phyloP scores from a whole-genome alignment of 1,140 invertebrate genomes.

The Varroa destructor region DNA sequence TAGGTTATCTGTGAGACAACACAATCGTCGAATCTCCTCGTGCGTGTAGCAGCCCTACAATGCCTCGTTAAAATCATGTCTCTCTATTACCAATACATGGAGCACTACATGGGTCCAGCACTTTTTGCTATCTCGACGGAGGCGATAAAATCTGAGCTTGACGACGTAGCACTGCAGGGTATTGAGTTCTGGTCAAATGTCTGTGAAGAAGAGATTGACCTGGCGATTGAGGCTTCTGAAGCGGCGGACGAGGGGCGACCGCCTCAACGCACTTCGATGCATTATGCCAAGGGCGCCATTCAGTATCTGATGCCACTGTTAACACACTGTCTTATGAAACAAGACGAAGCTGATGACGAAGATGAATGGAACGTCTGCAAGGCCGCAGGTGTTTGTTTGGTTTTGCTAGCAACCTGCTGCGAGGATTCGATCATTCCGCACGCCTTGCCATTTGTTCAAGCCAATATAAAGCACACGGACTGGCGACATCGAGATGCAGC shows the following conservation, averaged over 20 bases:
- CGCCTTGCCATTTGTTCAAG: constrained; percentile 91
- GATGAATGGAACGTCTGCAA: constrained; percentile 99
- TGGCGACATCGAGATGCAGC: constrained; percentile 94
- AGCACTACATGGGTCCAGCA: constrained; percentile 93
- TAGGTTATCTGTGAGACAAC: constrained; percentile 63
- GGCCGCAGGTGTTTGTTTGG: constrained; percentile 96
- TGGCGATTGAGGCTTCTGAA: constrained; percentile 84
- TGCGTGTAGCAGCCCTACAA: constrained; percentile 80
- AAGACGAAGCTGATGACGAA: constrained; percentile 70
- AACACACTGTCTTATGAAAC: constrained; percentile 84
- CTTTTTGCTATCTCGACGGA: constrained; percentile 97
- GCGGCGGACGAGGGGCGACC: constrained; percentile 76
- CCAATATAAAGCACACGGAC: constrained; percentile 80
- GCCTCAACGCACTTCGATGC: constrained; percentile 70
- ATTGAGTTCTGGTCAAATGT: constrained; percentile 99
- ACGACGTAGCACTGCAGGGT: constrained; percentile 91
- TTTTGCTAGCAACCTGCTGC: constrained; percentile 90
- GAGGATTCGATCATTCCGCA: constrained; percentile 90
- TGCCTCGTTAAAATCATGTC: constrained; percentile 98
- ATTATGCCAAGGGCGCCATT: constrained; percentile 88
- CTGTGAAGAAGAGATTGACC: constrained; percentile 95
- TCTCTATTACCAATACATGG: constrained; percentile 97
- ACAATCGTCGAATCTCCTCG: constrained; percentile 59
- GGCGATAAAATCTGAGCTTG: constrained; percentile 91
- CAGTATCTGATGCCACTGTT: constrained; percentile 88